Evolutionary conservation across 2,797 vertebrate species (phyloP).

Genomic region (Cichlasoma orientale): DNA sequence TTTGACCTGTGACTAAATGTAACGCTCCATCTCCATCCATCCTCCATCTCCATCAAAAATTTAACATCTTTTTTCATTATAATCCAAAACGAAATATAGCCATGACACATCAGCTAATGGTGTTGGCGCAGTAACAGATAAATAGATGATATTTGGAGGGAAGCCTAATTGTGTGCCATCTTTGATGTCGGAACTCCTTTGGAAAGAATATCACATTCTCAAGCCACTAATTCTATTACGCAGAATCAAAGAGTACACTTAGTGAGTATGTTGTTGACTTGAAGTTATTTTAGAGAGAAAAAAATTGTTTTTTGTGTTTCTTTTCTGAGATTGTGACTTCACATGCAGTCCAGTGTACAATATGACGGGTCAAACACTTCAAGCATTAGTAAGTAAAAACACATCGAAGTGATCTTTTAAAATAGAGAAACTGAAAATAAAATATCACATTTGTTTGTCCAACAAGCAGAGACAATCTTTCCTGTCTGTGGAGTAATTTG

Average conservation of each 20-base stretch:
- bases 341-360: neutral
- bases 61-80: conserved; percentile 14
- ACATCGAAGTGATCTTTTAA: neutral
- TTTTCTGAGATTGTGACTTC: neutral
- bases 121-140: conserved; percentile 10
- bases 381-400: neutral
- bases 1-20: conserved; percentile 33
- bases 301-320: neutral
- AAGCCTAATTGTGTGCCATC: neutral
- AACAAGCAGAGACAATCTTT: neutral
- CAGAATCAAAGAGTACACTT: neutral
- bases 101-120: conserved; percentile 33
- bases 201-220: neutral
- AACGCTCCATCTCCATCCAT: neutral
- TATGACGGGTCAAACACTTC: neutral
- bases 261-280: neutral
- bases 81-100: conserved; percentile 9
- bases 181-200: neutral
- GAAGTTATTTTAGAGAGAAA: neutral
- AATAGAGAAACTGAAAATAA: conserved; percentile 16
- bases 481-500: neutral
- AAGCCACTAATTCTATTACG: neutral
- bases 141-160: neutral
- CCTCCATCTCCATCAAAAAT: conserved; percentile 5
- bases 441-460: neutral